Evolutionary conservation across 2,797 vertebrate genomes (phyloP).

Genomic region (Pyrocephalus nanus): DNA sequence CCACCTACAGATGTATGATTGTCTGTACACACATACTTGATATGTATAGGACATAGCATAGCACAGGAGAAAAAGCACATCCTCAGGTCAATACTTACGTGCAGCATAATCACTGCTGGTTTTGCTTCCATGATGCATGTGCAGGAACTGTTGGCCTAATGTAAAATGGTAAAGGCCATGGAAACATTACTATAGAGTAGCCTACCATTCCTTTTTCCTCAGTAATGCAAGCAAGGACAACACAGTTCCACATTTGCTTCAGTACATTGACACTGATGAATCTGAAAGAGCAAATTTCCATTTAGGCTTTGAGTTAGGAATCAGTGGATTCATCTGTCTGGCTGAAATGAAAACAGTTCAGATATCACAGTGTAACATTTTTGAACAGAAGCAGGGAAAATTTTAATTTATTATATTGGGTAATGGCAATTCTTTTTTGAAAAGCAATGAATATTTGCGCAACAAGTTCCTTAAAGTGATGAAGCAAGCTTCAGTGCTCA

Average conservation of each 20-base stretch:
- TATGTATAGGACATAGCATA: background rate
- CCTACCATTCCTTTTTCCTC: background rate
- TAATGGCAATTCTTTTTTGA: conserved; percentile 24
- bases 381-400: conserved; percentile 20
- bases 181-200: background rate
- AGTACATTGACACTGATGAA: background rate
- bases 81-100: background rate
- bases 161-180: background rate
- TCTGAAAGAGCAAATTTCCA: conserved; percentile 30
- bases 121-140: background rate
- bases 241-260: background rate
- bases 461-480: background rate
- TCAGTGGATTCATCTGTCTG: conserved; percentile 40
- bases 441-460: conserved; percentile 34
- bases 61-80: background rate
- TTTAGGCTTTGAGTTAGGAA: conserved; percentile 34
- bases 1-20: background rate
- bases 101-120: background rate
- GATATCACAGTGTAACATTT: conserved; percentile 48
- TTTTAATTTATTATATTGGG: conserved; percentile 28
- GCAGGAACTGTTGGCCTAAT: background rate
- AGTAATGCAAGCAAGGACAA: background rate
- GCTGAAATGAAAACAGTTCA: conserved; percentile 34
- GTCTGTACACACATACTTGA: background rate
- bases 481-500: background rate